Conservation (phyloP, 2,797 vertebrate genomes). For the Melanogrammus aeglefinus region DNA sequence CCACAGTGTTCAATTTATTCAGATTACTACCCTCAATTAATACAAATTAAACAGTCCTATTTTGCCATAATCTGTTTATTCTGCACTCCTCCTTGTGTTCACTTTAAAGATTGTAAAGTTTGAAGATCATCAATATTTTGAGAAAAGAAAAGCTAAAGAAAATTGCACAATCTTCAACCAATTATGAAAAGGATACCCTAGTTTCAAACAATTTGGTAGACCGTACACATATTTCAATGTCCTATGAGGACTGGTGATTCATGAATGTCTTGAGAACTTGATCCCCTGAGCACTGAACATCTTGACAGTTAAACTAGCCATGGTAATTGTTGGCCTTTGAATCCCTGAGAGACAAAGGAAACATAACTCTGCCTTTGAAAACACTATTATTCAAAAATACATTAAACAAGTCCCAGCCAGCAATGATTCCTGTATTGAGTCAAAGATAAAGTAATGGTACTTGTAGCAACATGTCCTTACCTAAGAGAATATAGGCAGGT, state of each 20-base stretch:
- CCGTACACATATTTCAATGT: not conserved
- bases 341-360: not conserved
- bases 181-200: not conserved
- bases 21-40: conserved; percentile 43
- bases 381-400: not conserved
- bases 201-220: too few relatives aligned
- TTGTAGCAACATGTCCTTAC: not conserved
- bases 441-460: not conserved
- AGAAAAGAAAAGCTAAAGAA: not conserved
- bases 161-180: not conserved
- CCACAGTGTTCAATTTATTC: not conserved
- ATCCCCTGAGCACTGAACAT: not conserved
- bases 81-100: conserved; percentile 19
- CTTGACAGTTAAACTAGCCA: too few relatives aligned
- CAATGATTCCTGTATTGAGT: not conserved
- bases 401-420: not conserved
- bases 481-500: not conserved
- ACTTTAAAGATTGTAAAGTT: conserved; percentile 16
- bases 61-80: conserved; percentile 16
- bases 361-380: not conserved
- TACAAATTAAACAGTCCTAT: conserved; percentile 45
- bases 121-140: too few relatives aligned
- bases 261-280: not conserved
- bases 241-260: not conserved
- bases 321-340: not conserved